Percentiles rank a stretch among this genome's conserved stretches.
These are phyloP conservation scores for Cotesia typhae DNA, from an alignment of 1,140 invertebrate genomes.

Conservation along the genomic window DNA sequence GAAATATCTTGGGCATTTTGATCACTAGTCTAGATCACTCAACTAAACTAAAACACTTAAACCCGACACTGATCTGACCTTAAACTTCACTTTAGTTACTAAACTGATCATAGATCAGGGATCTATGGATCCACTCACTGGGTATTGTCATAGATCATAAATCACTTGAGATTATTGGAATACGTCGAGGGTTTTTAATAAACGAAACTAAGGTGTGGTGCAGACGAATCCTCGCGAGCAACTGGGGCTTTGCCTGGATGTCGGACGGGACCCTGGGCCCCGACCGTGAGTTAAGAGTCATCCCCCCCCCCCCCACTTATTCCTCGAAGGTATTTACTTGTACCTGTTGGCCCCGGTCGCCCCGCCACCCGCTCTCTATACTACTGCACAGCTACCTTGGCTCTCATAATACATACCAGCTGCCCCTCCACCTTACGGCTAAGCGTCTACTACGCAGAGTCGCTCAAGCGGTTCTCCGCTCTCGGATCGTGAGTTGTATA, in stretches of 20 bases:
- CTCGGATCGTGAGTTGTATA: no score
- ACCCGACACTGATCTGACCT: no score
- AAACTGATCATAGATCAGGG: no score
- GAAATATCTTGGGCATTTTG: constrained; percentile 88
- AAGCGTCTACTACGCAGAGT: no score
- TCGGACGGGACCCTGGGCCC: constrained; percentile 55
- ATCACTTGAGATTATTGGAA: no score
- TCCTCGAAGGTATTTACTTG: constrained; percentile 35
- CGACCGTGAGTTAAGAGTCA: constrained; percentile 48
- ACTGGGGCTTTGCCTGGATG: constrained; percentile 56
- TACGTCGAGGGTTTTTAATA: neutral
- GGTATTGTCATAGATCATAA: no score
- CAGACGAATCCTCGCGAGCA: constrained; percentile 54
- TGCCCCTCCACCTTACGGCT: neutral
- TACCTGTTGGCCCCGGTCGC: constrained; percentile 36
- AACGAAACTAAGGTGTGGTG: constrained; percentile 24
- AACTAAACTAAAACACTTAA: neutral
- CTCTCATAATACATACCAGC: constrained; percentile 8
- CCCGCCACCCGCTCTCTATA: no score
- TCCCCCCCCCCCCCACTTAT: constrained; percentile 27
- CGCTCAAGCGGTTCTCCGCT: neutral
- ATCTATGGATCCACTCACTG: no score
- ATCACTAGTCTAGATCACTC: neutral
- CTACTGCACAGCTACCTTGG: neutral
- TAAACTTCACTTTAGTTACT: no score